Base-by-base conservation (phyloP, 2,888 invertebrate genomes). In the Imbricaverruca yamaguchii region DNA sequence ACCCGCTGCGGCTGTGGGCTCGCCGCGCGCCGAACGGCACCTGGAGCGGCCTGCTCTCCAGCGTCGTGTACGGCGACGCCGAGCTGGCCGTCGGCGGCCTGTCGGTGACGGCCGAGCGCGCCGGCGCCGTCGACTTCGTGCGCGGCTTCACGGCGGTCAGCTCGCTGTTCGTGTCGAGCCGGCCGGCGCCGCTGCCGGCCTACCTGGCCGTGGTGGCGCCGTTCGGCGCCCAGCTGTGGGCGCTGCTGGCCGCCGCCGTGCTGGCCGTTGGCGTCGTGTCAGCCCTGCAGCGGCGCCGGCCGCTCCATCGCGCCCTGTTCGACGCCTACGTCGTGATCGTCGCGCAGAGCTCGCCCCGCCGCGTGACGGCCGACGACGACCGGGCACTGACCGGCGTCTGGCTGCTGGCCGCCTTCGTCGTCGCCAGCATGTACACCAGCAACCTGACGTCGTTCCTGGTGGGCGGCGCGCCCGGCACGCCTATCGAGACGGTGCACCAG, bases 1-100 rank as follows among this genome's bases (percentile, higher is more conserved):
- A 74, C 12, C 63, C 82, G 15, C 67, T 53, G 1, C 81, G 80
- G 63, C 6, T 25, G 6, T 78, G 80, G 59, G 81, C 78, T 10
- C 78, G 82, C 12, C 39, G 61, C 21, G 23, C 39, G 0, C n/a
- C 61, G 12, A 69, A 81, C 80, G 81, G 82, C 10, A 67, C 74
- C 15, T 82, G 82, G 82, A 74, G 74, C 8, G 82, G 82, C 6
- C 74, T 80, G 57, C 80, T 83, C 11, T 80, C 81, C 13, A 81
- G 82, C 53, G 21, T 82, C 15, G 78, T 81, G 53, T 56, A 63
- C 9, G 81, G 79, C 9, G 78, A 65, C 1, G 83, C 80, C 6
- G 83, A 83, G 59, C n/a, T 82, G 1, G 81, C 80, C n/a, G 69
- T 83, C 8, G 69, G 81, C 3, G 80, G 79, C 10, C 55, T 82